A percentile compares a stretch with the other conserved stretches of the same genome.
These are phyloP conservation scores for Adineta ricciae DNA, from an alignment of 2,888 invertebrate species.

Conservation along the genomic window DNA sequence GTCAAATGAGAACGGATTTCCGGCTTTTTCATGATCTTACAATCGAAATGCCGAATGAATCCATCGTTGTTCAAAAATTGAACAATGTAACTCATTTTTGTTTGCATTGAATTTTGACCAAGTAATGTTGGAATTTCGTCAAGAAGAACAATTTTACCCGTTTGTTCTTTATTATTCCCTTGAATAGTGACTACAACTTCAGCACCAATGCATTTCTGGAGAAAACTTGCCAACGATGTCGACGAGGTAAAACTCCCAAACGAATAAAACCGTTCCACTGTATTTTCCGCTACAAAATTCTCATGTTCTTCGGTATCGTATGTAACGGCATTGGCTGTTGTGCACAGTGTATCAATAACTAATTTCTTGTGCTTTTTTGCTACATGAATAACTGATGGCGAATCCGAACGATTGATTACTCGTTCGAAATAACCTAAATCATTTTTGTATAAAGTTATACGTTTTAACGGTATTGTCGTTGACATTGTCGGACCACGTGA, in stretches of 20 bases:
- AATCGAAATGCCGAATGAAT: not conserved
- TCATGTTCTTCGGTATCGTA: not conserved
- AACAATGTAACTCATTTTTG: not conserved
- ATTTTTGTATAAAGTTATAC: conserved; percentile 15
- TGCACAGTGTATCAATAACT: conserved; percentile 10
- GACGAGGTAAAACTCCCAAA: not conserved
- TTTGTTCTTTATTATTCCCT: not conserved
- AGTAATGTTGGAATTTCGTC: not conserved
- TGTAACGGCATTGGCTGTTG: not conserved
- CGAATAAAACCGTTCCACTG: not conserved
- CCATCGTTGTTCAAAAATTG: not conserved
- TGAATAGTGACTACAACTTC: not conserved
- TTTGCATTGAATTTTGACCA: not conserved
- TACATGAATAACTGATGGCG: not conserved
- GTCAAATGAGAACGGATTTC: too few species aligned
- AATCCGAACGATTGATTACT: not conserved
- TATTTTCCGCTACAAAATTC: not conserved
- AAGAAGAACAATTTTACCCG: not conserved
- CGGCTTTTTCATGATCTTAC: not conserved
- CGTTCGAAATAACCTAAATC: conserved; percentile 15
- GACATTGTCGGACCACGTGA: not conserved
- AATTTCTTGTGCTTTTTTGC: not conserved
- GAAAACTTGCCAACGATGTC: not conserved
- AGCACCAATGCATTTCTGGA: not conserved
- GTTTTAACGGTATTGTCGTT: not conserved